Evolutionary conservation across 2,797 vertebrate species (phyloP).

Genomic region (Xenentodon cancila): DNA sequence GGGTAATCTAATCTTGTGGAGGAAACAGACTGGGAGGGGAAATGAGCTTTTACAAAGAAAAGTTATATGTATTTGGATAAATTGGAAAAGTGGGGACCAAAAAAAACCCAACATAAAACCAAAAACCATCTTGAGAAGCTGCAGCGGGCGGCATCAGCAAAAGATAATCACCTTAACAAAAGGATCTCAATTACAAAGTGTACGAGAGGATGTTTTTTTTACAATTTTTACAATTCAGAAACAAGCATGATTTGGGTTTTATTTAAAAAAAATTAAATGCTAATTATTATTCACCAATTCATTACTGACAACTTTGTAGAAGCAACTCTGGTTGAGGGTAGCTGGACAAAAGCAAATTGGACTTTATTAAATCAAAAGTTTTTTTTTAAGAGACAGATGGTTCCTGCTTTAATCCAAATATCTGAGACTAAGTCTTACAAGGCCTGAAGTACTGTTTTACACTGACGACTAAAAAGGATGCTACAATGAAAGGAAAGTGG

Average conservation of each 20-base stretch:
- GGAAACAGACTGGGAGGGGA: conserved; percentile 44
- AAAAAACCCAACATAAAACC: not conserved
- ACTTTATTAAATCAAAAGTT: not conserved
- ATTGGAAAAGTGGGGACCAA: conserved; percentile 43
- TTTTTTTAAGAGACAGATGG: no score
- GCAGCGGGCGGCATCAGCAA: not conserved
- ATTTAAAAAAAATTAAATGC: no score
- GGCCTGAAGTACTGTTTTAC: no score
- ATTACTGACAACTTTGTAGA: no score
- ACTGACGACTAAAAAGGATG: no score
- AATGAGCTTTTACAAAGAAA: conserved; percentile 60
- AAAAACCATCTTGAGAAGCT: conserved; percentile 1
- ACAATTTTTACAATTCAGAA: not conserved
- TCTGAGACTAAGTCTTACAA: no score
- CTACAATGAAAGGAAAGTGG: no score
- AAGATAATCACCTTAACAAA: conserved; percentile 1
- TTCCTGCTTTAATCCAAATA: no score
- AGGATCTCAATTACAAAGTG: not conserved
- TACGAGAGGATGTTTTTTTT: not conserved
- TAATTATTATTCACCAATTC: not conserved
- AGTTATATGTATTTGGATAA: conserved; percentile 49
- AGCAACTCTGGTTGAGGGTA: no score
- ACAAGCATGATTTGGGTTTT: no score
- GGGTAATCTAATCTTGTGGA: conserved; percentile 63
- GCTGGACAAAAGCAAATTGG: no score